Percentiles rank a stretch among this genome's conserved stretches.
Evolutionary conservation across 2,888 invertebrate genomes (phyloP).

Genomic region (Anarsia innoxiella): DNA sequence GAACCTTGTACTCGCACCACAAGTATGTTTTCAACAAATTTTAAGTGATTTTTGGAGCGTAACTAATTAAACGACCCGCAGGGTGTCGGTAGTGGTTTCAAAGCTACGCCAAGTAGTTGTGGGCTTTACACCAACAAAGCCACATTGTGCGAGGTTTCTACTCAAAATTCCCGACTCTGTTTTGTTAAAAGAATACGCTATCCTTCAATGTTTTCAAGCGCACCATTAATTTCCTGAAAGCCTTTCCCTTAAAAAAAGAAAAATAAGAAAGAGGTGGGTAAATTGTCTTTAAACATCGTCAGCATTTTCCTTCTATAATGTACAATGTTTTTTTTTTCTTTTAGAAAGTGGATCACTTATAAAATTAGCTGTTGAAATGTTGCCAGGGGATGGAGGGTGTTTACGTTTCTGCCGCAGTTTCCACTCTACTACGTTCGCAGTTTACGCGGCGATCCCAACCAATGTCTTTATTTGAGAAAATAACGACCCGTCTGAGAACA

Average conservation of each 20-base stretch:
- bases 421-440: conserved; percentile 23
- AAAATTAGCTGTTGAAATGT: conserved; percentile 3
- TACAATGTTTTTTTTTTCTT: conserved; percentile 2
- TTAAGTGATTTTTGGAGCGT: background rate
- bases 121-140: too few species aligned
- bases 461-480: conserved; percentile 24
- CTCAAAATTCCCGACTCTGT: too few species aligned
- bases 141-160: too few species aligned
- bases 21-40: conserved; percentile 1
- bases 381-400: conserved; percentile 3
- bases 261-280: background rate
- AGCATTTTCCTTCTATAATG: too few species aligned
- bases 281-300: background rate
- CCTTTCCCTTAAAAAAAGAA: background rate
- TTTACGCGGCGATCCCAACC: conserved; percentile 23
- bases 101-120: too few species aligned
- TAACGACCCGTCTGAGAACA: conserved; percentile 3
- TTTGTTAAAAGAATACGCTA: too few species aligned
- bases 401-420: conserved; percentile 7
- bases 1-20: too few species aligned
- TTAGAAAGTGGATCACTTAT: conserved; percentile 1
- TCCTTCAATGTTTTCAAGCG: too few species aligned
- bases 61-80: conserved; percentile 3
- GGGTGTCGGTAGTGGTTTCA: background rate
- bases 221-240: conserved; percentile 4